phyloP scores from a whole-genome alignment of 2,797 vertebrate species.

The Lerista edwardsae region DNA sequence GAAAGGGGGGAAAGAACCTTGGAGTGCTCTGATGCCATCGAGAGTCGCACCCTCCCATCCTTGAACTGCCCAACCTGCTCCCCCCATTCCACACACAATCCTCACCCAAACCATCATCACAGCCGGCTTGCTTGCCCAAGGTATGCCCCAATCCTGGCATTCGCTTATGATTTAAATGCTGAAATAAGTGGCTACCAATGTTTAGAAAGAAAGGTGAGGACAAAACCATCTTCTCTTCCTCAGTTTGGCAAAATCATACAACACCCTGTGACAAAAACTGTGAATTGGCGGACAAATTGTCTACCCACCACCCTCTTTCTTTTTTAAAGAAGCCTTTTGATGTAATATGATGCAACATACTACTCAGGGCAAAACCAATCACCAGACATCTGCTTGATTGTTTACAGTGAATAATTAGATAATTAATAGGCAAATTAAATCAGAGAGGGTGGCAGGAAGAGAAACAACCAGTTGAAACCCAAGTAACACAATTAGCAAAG shows the following conservation, averaged over 20 bases:
- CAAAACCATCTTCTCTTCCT: no score
- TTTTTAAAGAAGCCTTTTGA: neutral
- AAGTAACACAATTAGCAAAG: slow-evolving; percentile 3
- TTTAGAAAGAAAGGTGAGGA: no score
- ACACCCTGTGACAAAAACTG: neutral
- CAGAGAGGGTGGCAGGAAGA: neutral
- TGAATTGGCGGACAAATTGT: neutral
- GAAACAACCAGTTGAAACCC: slow-evolving; percentile 9
- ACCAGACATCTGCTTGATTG: neutral
- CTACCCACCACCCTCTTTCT: neutral
- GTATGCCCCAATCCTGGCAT: no score
- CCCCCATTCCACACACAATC: no score
- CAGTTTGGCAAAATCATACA: neutral
- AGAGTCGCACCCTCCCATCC: no score
- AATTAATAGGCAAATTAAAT: slow-evolving; percentile 1
- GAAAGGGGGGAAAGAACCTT: no score
- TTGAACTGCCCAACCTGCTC: no score
- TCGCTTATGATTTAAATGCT: neutral
- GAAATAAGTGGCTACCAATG: neutral
- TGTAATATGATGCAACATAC: slow-evolving; percentile 8
- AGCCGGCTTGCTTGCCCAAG: no score
- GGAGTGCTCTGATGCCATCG: no score
- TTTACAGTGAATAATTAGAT: neutral
- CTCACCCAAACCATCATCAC: no score
- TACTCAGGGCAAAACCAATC: slow-evolving; percentile 8